Percentiles rank a stretch among this genome's conserved stretches.
Evolutionary conservation across 2,113 vertebrate species (phyloP).

Genomic region (Xenus cinereus): DNA sequence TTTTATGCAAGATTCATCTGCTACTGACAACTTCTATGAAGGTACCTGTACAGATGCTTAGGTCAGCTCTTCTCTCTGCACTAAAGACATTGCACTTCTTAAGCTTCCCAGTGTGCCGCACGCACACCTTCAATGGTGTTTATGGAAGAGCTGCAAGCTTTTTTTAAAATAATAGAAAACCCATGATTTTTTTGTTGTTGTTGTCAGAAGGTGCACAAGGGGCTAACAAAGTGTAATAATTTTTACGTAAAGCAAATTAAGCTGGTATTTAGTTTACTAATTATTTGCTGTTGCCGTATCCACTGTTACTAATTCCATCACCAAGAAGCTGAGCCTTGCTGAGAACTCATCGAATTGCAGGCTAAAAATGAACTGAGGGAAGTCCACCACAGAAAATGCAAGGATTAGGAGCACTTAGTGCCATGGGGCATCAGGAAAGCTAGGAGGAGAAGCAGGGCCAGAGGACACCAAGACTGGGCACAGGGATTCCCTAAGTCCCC

Average conservation of each 20-base stretch:
- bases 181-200: not conserved
- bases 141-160: not conserved
- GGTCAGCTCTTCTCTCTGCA: not conserved
- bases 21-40: not conserved
- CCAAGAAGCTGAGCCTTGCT: not conserved
- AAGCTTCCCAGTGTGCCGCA: not conserved
- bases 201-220: not conserved
- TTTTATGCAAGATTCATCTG: not conserved
- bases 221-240: not conserved
- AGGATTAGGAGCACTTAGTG: not conserved
- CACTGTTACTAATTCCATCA: not conserved
- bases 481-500: not conserved
- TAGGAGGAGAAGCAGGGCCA: not conserved
- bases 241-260: not conserved
- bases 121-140: not conserved
- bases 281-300: not conserved
- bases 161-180: not conserved
- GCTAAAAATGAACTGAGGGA: not conserved
- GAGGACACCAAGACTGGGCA: not conserved
- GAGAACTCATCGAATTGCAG: not conserved
- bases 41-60: not conserved
- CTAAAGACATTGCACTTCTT: not conserved
- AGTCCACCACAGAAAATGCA: not conserved
- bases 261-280: not conserved
- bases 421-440: accelerated